Conservation (phyloP, 2,888 invertebrate genomes). For the Rhagium mordax region DNA sequence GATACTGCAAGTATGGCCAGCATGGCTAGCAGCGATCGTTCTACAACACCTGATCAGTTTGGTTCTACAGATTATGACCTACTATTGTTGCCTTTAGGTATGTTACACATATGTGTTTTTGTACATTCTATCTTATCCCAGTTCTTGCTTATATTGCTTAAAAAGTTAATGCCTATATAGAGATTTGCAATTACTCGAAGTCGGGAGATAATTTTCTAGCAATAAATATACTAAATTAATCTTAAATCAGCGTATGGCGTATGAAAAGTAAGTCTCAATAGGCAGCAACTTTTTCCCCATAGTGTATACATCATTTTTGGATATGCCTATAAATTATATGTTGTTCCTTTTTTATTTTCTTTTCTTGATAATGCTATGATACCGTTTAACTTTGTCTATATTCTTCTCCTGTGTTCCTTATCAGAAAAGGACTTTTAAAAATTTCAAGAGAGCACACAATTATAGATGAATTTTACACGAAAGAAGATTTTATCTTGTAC, state of each 20-base stretch:
- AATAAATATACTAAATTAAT: no score
- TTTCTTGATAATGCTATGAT: no score
- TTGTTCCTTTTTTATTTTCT: no score
- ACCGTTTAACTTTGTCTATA: no score
- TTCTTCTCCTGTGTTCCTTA: no score
- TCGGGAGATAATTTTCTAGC: no score
- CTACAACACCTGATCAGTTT: constrained; percentile 62
- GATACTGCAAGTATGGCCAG: constrained; percentile 70
- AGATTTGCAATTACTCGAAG: background rate
- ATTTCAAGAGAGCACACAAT: no score
- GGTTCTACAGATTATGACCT: constrained; percentile 61
- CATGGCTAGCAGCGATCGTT: constrained; percentile 69
- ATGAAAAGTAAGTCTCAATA: background rate
- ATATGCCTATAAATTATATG: no score
- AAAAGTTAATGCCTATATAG: background rate
- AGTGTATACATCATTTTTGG: no score
- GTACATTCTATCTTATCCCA: background rate
- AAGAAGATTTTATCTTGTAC: no score
- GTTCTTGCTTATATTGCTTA: constrained; percentile 16
- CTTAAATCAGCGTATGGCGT: background rate
- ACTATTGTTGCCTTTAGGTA: constrained; percentile 69
- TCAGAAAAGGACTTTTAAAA: no score
- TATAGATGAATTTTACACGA: no score
- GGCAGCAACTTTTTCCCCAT: background rate
- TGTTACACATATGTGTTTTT: constrained; percentile 56